Evolutionary conservation across 2,797 vertebrate species (phyloP), one percentile per base, ranked within the genome.

Genomic region (Cynopterus sphinx): DNA sequence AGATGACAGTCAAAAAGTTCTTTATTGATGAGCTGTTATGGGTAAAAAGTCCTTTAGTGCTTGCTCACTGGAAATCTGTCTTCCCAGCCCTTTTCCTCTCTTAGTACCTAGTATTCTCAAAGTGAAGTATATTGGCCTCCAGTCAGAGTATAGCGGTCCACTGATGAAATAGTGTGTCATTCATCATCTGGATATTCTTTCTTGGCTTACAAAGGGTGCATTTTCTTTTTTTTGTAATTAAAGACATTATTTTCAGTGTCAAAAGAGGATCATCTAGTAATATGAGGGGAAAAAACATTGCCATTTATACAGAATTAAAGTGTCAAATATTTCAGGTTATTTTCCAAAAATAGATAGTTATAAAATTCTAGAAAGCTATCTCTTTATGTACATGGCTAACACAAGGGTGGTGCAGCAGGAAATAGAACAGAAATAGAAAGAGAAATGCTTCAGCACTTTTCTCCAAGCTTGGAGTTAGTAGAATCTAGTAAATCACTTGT

Each of bases 111-210:
- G 39, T 94, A 79, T 41, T 51, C 10, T 68, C 7, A 9, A 63
- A 95, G n/a, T 63, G 17, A 6, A 63, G 95, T 95, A 73, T 96
- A 68, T 91, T 91, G 33, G 41, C 24, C 28, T 85, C 51, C 43
- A 71, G 28, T 96, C 73, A 89, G 63, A 95, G 31, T 51, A 8
- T 71, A 22, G 33, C 77, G 92, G 51, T 71, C 79, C 96, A 68
- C 75, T 97, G 87, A 87, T 75, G 75, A 97, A 94, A 94, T 28
- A 33, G 63, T 94, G 49, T 75, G 0, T 39, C 24, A 33, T 95
- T 96, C 96, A 36, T 81, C 89, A 94, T 95, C 78, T 95, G 74
- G 86, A 41, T 92, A 9, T 89, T 97, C 75, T 96, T 96, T 81
- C 95, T 31, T 0, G 73, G 9, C 6, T 93, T 97, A 41, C 22